phyloP scores from a whole-genome alignment of 2,113 vertebrate species.

The Atherinomorus stipes region DNA sequence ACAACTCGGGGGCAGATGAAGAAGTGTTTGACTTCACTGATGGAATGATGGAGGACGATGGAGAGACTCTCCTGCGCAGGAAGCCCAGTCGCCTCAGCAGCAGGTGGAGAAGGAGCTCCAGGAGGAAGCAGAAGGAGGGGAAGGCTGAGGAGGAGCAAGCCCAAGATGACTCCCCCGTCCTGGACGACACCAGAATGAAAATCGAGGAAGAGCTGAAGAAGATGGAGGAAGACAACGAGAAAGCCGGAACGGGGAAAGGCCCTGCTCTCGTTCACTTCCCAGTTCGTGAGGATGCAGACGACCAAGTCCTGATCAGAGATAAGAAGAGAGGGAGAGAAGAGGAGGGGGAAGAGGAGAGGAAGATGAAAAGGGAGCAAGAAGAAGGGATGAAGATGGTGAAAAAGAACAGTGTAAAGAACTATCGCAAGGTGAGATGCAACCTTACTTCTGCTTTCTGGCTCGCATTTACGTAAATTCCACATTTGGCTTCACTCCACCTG shows the following conservation, averaged over 20 bases:
- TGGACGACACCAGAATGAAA: conserved; percentile 10
- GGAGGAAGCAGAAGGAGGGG: conserved; percentile 68
- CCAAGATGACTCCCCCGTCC: neutral
- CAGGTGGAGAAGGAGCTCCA: conserved; percentile 79
- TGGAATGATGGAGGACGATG: conserved; percentile 78
- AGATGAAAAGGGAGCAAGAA: conserved; percentile 60
- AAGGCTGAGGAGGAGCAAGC: conserved; percentile 19
- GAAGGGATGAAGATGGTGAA: conserved; percentile 77
- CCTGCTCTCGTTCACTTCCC: conserved; percentile 44
- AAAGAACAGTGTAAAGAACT: conserved; percentile 74
- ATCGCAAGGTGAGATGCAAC: conserved; percentile 78
- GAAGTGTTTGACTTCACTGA: conserved; percentile 65
- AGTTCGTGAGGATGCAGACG: conserved; percentile 49
- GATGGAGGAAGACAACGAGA: conserved; percentile 32
- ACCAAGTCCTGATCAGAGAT: conserved; percentile 68
- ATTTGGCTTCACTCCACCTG: neutral
- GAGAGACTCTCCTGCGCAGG: conserved; percentile 71
- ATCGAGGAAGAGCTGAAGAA: conserved; percentile 37
- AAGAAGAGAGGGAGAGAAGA: conserved; percentile 58
- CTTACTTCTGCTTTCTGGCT: neutral
- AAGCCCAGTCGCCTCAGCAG: conserved; percentile 73
- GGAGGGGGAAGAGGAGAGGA: conserved; percentile 57
- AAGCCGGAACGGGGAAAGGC: conserved; percentile 13
- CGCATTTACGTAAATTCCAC: conserved; percentile 37
- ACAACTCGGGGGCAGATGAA: conserved; percentile 22